phyloP scores from a whole-genome alignment of 1,140 invertebrate genomes.

The Papilio glaucus region DNA sequence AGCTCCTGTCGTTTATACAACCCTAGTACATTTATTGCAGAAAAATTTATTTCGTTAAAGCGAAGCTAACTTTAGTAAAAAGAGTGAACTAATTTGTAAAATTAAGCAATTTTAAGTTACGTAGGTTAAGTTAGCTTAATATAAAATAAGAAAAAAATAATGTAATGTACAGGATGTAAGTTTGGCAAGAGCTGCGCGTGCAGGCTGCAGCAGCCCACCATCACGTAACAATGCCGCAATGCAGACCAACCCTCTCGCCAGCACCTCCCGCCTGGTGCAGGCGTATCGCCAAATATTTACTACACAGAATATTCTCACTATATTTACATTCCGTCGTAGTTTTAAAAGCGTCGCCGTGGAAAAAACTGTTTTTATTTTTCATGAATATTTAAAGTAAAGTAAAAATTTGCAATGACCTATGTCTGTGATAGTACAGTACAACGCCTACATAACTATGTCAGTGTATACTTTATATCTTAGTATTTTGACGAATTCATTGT shows the following conservation, averaged over 20 bases:
- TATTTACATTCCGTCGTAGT: neutral
- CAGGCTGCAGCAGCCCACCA: slow-evolving; percentile 53
- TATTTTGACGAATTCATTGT: too few relatives aligned
- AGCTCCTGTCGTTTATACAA: slow-evolving; percentile 53
- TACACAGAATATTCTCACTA: slow-evolving; percentile 11
- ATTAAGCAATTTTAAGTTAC: neutral
- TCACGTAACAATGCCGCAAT: slow-evolving; percentile 75
- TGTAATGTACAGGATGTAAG: slow-evolving; percentile 14
- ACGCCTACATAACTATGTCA: too few relatives aligned
- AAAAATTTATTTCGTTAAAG: slow-evolving; percentile 40
- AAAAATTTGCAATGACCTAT: too few relatives aligned
- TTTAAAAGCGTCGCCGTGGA: neutral
- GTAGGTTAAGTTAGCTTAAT: neutral
- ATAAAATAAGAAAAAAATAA: neutral
- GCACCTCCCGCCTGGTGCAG: slow-evolving; percentile 21
- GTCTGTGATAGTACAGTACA: too few relatives aligned
- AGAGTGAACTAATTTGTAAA: too few relatives aligned
- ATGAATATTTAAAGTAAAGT: too few relatives aligned
- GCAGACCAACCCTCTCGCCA: slow-evolving; percentile 52
- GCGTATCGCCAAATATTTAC: slow-evolving; percentile 41
- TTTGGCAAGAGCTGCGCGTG: slow-evolving; percentile 39
- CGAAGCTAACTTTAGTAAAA: too few relatives aligned
- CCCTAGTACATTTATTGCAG: slow-evolving; percentile 70
- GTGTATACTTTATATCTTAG: too few relatives aligned
- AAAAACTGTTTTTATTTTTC: too few relatives aligned